A percentile compares a stretch with the other conserved stretches of the same genome.
These are phyloP conservation scores for Meliscaeva auricollis DNA, from an alignment of 2,888 invertebrate genomes.

Conservation along the genomic window DNA sequence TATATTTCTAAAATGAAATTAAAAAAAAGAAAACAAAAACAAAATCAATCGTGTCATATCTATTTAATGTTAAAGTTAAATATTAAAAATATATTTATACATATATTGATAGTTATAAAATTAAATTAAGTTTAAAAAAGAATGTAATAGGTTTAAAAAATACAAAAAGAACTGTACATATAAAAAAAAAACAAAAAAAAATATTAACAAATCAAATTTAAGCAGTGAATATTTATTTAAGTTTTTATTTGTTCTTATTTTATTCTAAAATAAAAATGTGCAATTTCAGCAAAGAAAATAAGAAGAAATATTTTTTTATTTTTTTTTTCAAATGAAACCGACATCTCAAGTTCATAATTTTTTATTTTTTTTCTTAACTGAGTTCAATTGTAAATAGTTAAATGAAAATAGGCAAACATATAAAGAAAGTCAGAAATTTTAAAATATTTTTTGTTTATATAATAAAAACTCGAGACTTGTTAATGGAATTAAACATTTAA, in stretches of 20 bases:
- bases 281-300: no score
- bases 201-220: slow-evolving; percentile 3
- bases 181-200: slow-evolving; percentile 48
- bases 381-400: slow-evolving; percentile 49
- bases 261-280: slow-evolving; percentile 38
- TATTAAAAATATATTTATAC: slow-evolving; percentile 44
- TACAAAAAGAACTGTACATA: slow-evolving; percentile 58
- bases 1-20: slow-evolving; percentile 51
- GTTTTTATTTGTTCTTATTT: slow-evolving; percentile 50
- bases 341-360: no score
- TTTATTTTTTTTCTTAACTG: slow-evolving; percentile 3
- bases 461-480: slow-evolving; percentile 55
- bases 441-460: slow-evolving; percentile 22
- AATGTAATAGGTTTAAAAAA: neutral
- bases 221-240: slow-evolving; percentile 60
- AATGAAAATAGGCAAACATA: slow-evolving; percentile 23
- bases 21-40: slow-evolving; percentile 37
- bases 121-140: slow-evolving; percentile 11
- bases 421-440: slow-evolving; percentile 3
- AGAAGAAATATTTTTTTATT: slow-evolving; percentile 30
- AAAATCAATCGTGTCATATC: slow-evolving; percentile 77
- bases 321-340: slow-evolving; percentile 1
- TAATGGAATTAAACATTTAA: slow-evolving; percentile 41
- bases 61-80: slow-evolving; percentile 72
- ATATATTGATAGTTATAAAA: slow-evolving; percentile 60